Percentiles rank a stretch among this genome's conserved stretches.
Evolutionary conservation across 2,888 invertebrate genomes (phyloP).

Genomic region (Lymantria dispar): DNA sequence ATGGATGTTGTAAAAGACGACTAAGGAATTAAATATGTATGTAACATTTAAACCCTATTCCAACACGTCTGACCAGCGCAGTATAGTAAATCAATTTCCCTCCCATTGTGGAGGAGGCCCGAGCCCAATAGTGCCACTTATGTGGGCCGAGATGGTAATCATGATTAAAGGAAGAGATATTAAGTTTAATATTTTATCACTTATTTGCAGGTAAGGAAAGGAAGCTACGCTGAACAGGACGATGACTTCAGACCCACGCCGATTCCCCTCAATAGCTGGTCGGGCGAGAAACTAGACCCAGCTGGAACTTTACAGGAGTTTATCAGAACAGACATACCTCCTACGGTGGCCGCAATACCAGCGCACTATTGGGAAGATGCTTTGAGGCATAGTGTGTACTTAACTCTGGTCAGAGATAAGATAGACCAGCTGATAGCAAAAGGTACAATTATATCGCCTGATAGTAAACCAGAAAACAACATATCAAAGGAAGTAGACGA

Average conservation of each 20-base stretch:
- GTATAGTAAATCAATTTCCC: too few species aligned
- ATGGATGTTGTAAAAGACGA: too few species aligned
- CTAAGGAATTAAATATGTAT: too few species aligned
- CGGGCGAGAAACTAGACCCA: slow-evolving; percentile 39
- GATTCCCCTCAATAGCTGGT: slow-evolving; percentile 68
- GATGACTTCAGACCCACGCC: slow-evolving; percentile 69
- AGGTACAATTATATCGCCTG: slow-evolving; percentile 48
- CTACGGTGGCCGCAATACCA: slow-evolving; percentile 46
- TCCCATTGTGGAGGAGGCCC: too few species aligned
- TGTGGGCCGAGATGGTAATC: too few species aligned
- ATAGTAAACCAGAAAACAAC: slow-evolving; percentile 44
- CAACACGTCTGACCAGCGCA: too few species aligned
- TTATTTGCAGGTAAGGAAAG: slow-evolving; percentile 57
- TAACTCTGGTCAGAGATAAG: slow-evolving; percentile 83
- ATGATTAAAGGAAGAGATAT: too few species aligned
- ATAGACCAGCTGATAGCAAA: slow-evolving; percentile 75
- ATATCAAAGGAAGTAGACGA: slow-evolving; percentile 63
- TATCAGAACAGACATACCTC: slow-evolving; percentile 42
- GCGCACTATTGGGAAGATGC: slow-evolving; percentile 86
- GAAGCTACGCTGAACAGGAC: slow-evolving; percentile 47
- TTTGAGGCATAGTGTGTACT: slow-evolving; percentile 85
- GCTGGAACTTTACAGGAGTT: slow-evolving; percentile 54
- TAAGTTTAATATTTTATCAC: slow-evolving; percentile 11
- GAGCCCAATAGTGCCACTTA: too few species aligned
- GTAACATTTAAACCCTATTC: too few species aligned